Percentiles rank a stretch among this genome's conserved stretches.
These are phyloP conservation scores for Drosophila leonis DNA, from an alignment of 2,888 invertebrate species.

Conservation along the genomic window DNA sequence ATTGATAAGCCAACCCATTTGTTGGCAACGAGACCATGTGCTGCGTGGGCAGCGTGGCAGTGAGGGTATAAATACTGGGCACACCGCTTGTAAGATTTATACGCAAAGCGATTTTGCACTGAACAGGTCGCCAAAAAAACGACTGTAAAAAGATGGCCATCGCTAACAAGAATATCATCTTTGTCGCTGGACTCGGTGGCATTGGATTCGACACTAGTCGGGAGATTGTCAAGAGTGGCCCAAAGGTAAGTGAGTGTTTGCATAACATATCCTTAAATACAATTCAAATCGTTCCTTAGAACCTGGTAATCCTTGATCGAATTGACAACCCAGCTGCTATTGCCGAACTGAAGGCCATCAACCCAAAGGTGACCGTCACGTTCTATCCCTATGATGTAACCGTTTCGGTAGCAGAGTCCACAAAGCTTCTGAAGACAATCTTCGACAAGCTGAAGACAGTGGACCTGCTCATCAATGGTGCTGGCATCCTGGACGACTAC, in stretches of 20 bases:
- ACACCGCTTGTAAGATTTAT: slow-evolving; percentile 14
- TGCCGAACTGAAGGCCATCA: slow-evolving; percentile 63
- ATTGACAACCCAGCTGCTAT: slow-evolving; percentile 64
- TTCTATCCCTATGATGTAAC: slow-evolving; percentile 77
- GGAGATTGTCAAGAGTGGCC: slow-evolving; percentile 59
- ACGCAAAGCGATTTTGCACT: slow-evolving; percentile 23
- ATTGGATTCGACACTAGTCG: slow-evolving; percentile 80
- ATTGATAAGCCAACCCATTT: slow-evolving; percentile 38
- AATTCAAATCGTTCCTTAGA: slow-evolving; percentile 49
- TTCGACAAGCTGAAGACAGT: slow-evolving; percentile 66
- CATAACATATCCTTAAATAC: not conserved
- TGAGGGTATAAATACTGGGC: slow-evolving; percentile 59
- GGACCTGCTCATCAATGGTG: slow-evolving; percentile 79
- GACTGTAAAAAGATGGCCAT: slow-evolving; percentile 56
- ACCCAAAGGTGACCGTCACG: slow-evolving; percentile 61
- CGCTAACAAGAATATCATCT: slow-evolving; percentile 74
- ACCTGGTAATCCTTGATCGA: slow-evolving; percentile 77
- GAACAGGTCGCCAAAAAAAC: slow-evolving; percentile 30
- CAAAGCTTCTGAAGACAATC: slow-evolving; percentile 71
- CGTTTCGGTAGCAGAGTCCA: slow-evolving; percentile 63
- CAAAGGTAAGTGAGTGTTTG: slow-evolving; percentile 42
- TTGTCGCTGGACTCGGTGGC: slow-evolving; percentile 80
- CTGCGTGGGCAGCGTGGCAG: slow-evolving; percentile 6
- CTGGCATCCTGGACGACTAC: slow-evolving; percentile 75
- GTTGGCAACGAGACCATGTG: slow-evolving; percentile 41